A percentile compares a stretch with the other conserved stretches of the same genome.
Evolutionary conservation across 2,113 vertebrate species (phyloP).

Genomic region (Saimiri boliviensis): DNA sequence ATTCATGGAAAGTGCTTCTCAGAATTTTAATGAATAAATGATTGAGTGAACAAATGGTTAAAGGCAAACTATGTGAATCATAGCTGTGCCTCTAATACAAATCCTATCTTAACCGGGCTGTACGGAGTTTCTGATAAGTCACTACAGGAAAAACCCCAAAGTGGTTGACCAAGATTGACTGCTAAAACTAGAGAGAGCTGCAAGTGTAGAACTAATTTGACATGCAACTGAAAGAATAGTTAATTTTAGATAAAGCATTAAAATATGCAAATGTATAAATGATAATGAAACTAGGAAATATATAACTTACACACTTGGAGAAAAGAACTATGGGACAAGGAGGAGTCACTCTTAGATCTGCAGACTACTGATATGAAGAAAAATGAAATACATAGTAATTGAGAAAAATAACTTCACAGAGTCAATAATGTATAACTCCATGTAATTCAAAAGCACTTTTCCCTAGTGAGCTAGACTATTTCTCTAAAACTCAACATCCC

Average conservation of each 20-base stretch:
- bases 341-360: background rate
- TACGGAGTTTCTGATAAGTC: background rate
- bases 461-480: background rate
- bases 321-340: background rate
- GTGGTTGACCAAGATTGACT: background rate
- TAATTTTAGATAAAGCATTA: background rate
- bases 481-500: background rate
- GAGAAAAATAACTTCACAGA: background rate
- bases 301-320: background rate
- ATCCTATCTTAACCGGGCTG: background rate
- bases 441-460: background rate
- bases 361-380: background rate
- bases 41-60: background rate
- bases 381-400: background rate
- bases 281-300: background rate
- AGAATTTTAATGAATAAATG: background rate
- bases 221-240: background rate
- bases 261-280: background rate
- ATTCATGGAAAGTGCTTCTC: background rate
- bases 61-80: background rate
- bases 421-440: background rate
- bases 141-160: background rate
- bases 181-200: background rate
- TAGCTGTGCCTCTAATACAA: background rate
- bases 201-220: background rate